phyloP scores from a whole-genome alignment of 2,113 vertebrate genomes.

The Ochotona princeps region DNA sequence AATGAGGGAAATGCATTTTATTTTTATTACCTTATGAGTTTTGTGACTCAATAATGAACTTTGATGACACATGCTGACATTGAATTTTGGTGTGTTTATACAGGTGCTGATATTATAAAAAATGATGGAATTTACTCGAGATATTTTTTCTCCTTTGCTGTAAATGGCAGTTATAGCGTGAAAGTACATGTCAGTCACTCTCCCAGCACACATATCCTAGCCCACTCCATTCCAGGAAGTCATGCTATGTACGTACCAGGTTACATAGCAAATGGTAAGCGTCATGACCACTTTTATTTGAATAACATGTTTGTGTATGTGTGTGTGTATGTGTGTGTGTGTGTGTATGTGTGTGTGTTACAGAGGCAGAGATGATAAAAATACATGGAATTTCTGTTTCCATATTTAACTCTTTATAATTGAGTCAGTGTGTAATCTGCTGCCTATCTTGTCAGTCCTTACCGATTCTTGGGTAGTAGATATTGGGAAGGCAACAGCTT shows the following conservation, averaged over 20 bases:
- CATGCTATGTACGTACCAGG: constrained; percentile 83
- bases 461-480: not conserved
- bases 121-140: constrained; percentile 86
- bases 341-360: not conserved
- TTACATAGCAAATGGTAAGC: constrained; percentile 83
- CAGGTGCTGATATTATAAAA: constrained; percentile 84
- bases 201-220: not conserved
- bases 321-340: not conserved
- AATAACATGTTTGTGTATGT: not conserved
- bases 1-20: not conserved
- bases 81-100: constrained; percentile 39
- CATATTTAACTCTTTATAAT: not conserved
- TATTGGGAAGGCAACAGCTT: not conserved
- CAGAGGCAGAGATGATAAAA: not conserved
- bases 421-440: not conserved
- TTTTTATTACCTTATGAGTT: not conserved
- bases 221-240: constrained; percentile 35
- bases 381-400: not conserved
- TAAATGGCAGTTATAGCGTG: constrained; percentile 81
- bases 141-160: constrained; percentile 81
- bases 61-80: not conserved
- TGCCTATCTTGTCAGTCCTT: not conserved
- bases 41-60: not conserved
- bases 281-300: not conserved
- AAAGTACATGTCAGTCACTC: constrained; percentile 78